phyloP scores from a whole-genome alignment of 2,113 vertebrate species.

The Meles meles region DNA sequence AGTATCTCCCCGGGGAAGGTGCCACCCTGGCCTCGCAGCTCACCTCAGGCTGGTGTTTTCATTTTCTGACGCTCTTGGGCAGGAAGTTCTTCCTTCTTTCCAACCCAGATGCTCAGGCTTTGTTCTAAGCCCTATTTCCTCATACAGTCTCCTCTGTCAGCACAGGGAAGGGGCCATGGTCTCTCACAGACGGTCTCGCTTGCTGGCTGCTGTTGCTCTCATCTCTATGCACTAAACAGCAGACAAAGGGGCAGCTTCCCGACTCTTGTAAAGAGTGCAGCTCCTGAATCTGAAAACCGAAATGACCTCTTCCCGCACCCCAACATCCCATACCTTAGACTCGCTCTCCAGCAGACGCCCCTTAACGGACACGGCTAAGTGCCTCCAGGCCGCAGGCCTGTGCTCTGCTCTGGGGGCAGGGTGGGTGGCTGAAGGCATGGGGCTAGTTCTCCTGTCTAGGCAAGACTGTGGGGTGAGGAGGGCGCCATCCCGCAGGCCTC shows the following conservation, averaged over 20 bases:
- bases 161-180: not conserved
- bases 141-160: not conserved
- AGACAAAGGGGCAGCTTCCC: not conserved
- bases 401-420: not conserved
- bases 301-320: not conserved
- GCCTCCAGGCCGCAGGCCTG: not conserved
- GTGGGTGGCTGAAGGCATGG: fast-evolving
- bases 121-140: not conserved
- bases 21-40: not conserved
- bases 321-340: not conserved
- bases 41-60: not conserved
- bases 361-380: not conserved
- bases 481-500: not conserved
- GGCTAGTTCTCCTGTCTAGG: not conserved
- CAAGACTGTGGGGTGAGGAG: not conserved
- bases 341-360: not conserved
- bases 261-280: not conserved
- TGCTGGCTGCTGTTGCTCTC: too few species aligned
- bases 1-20: not conserved
- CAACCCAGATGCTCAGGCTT: not conserved
- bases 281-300: not conserved
- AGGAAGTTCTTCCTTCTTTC: conserved; percentile 13
- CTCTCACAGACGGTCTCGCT: not conserved
- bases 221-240: not conserved
- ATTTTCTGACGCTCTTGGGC: not conserved